phyloP scores from a whole-genome alignment of 1,140 invertebrate genomes.

The Drepana arcuata region DNA sequence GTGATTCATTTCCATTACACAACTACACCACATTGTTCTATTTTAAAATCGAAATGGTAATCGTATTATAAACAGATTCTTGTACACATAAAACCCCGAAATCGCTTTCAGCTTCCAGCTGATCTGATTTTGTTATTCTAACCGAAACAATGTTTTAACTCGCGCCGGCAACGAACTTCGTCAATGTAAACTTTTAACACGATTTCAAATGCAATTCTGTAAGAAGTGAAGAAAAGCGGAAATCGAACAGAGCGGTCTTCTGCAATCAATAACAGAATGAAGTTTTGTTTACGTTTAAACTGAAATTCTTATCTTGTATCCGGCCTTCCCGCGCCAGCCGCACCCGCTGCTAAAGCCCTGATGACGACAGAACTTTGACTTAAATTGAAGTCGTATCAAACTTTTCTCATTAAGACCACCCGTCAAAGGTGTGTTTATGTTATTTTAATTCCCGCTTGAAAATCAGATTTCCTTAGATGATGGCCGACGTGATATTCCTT shows the following conservation, averaged over 20 bases:
- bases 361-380: slow-evolving; percentile 64
- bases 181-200: slow-evolving; percentile 41
- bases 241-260: slow-evolving; percentile 28
- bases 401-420: slow-evolving; percentile 67
- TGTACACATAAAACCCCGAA: slow-evolving; percentile 7
- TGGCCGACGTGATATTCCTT: too few relatives aligned
- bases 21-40: too few relatives aligned
- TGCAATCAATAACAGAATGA: slow-evolving; percentile 30
- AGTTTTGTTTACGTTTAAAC: slow-evolving; percentile 51
- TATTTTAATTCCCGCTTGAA: slow-evolving; percentile 52
- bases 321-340: slow-evolving; percentile 14
- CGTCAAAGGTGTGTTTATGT: slow-evolving; percentile 64
- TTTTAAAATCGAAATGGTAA: too few relatives aligned
- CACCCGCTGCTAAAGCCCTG: slow-evolving; percentile 44
- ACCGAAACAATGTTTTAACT: slow-evolving; percentile 30
- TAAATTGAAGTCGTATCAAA: slow-evolving; percentile 64
- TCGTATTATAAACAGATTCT: slow-evolving; percentile 6
- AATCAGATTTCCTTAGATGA: slow-evolving; percentile 47
- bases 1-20: too few relatives aligned
- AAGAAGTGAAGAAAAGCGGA: slow-evolving; percentile 31
- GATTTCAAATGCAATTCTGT: slow-evolving; percentile 43
- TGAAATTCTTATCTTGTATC: slow-evolving; percentile 35
- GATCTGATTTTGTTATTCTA: slow-evolving; percentile 22
- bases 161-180: slow-evolving; percentile 22
- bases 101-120: slow-evolving; percentile 10